Evolutionary conservation across 2,888 invertebrate species (phyloP).

Genomic region (Drosophila rubida): DNA sequence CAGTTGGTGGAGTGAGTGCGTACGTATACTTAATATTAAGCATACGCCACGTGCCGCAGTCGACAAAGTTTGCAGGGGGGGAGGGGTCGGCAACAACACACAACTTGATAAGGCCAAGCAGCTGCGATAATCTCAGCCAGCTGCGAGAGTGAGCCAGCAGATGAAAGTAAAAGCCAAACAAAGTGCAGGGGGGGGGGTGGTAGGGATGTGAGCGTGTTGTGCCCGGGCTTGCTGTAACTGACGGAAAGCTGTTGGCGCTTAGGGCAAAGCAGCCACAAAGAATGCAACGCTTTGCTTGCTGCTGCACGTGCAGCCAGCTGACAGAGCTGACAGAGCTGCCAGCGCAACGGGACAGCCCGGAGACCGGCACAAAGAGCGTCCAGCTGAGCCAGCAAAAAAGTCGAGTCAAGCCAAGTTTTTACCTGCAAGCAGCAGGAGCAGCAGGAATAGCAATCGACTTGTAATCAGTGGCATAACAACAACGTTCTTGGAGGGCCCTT

Average conservation of each 20-base stretch:
- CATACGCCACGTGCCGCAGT: slow-evolving; percentile 54
- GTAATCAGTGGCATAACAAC: too few relatives aligned
- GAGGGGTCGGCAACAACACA: too few relatives aligned
- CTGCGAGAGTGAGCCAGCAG: neutral
- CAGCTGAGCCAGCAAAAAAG: neutral
- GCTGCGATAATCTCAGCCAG: neutral
- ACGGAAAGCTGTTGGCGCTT: slow-evolving; percentile 19
- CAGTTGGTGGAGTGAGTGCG: neutral
- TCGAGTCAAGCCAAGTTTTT: neutral
- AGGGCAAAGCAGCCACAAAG: slow-evolving; percentile 34
- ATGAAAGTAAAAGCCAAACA: neutral
- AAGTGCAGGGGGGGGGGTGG: neutral
- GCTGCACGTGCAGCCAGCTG: slow-evolving; percentile 11
- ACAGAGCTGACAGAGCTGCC: too few relatives aligned
- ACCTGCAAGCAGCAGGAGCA: neutral
- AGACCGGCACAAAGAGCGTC: too few relatives aligned
- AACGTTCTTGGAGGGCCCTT: neutral
- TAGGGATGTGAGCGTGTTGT: neutral
- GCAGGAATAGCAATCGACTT: too few relatives aligned
- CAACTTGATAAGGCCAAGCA: slow-evolving; percentile 13
- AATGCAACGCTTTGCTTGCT: slow-evolving; percentile 20
- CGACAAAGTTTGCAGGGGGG: slow-evolving; percentile 19
- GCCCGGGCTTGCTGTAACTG: slow-evolving; percentile 1
- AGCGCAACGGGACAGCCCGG: too few relatives aligned
- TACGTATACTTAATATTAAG: slow-evolving; percentile 34